Evolutionary conservation across 2,797 vertebrate genomes (phyloP).

Genomic region (Myotis daubentonii): DNA sequence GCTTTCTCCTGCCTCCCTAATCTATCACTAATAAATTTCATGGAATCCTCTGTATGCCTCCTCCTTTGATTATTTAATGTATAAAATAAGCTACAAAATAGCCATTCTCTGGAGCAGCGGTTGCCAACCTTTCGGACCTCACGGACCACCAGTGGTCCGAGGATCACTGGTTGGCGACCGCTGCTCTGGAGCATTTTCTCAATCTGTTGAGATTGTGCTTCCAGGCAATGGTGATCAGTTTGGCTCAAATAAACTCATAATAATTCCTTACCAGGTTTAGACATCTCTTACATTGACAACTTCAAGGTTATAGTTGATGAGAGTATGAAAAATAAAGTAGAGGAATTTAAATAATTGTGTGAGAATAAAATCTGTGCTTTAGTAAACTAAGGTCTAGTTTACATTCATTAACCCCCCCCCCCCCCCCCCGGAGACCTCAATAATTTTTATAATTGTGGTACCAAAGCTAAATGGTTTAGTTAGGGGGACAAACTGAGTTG

Average conservation of each 20-base stretch:
- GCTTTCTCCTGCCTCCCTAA: neutral
- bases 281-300: neutral
- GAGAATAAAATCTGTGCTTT: neutral
- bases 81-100: neutral
- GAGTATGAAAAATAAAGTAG: neutral
- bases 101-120: neutral
- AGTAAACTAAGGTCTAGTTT: neutral
- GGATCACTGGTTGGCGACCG: too few species aligned
- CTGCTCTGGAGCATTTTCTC: neutral
- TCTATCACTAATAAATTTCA: too few species aligned
- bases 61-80: neutral
- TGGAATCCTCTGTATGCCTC: neutral
- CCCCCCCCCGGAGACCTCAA: neutral
- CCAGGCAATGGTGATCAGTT: neutral
- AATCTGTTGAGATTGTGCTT: neutral
- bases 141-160: too few species aligned
- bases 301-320: neutral
- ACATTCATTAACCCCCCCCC: neutral
- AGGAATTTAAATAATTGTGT: neutral
- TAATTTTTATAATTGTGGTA: slow-evolving; percentile 12
- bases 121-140: too few species aligned
- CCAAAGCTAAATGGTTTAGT: neutral
- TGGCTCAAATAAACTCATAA: neutral
- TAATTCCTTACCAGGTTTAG: neutral
- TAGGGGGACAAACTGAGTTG: neutral